Percentiles rank a stretch among this genome's conserved stretches.
Conservation (phyloP, 2,888 invertebrate genomes). For the Abrostola triplasia region DNA sequence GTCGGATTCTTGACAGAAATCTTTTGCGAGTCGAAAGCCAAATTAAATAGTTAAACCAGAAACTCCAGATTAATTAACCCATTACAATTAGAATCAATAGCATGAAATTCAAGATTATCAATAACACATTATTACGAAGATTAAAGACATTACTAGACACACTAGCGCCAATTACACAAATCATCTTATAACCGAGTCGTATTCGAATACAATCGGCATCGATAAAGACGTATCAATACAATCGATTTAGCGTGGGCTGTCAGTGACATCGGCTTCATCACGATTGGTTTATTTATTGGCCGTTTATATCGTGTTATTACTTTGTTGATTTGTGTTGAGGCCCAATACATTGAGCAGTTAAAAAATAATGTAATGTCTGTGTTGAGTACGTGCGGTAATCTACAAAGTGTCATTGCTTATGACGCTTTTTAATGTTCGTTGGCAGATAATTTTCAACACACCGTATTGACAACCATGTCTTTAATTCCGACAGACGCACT, state of each 20-base stretch:
- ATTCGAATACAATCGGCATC: constrained; percentile 52
- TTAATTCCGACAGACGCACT: too few species aligned
- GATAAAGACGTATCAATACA: constrained; percentile 58
- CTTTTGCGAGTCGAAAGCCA: not conserved
- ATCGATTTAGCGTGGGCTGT: constrained; percentile 57
- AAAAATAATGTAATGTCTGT: constrained; percentile 7
- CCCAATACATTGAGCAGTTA: constrained; percentile 35
- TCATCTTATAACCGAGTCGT: constrained; percentile 44
- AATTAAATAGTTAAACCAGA: not conserved
- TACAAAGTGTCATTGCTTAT: too few species aligned
- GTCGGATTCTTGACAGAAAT: not conserved
- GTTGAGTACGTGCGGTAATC: constrained; percentile 4
- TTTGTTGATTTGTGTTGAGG: constrained; percentile 40
- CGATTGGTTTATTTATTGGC: constrained; percentile 54
- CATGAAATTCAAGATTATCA: not conserved
- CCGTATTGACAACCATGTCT: too few species aligned
- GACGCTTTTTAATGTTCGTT: too few species aligned
- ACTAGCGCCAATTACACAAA: constrained; percentile 51
- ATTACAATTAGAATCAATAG: not conserved
- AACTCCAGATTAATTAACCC: not conserved
- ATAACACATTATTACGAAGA: constrained; percentile 11
- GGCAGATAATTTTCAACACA: too few species aligned
- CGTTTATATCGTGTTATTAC: constrained; percentile 50
- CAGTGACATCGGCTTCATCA: constrained; percentile 50
- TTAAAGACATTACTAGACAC: constrained; percentile 10